Base-by-base conservation (phyloP, 2,113 vertebrate species). In the Pseudopodoces humilis region DNA sequence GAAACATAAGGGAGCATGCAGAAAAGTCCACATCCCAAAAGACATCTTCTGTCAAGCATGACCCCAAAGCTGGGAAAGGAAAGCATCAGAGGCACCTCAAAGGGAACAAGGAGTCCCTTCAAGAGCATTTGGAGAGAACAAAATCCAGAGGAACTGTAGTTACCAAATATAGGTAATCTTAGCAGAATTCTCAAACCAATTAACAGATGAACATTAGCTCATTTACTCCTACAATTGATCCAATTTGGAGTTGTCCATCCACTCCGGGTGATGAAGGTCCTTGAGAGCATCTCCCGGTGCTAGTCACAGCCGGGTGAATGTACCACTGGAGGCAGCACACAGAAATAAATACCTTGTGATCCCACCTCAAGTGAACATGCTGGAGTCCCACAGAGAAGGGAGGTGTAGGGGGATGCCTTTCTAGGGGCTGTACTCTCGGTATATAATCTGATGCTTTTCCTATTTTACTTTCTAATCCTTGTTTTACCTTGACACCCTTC, bases 221-320 rank as follows among this genome's bases (percentile, higher is more conserved):
- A 31, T 77, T 44, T 46, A 27, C 31, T 83, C 37, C 22, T 31
- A 39, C 47, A 72, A 11, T 10, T 5, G 2, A 15, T 59, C 27
- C 21, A 30, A 6, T 39, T 67, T 20, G 41, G 28, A 63, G 7
- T 16, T 55, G 67, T 2, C 6, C 46, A 76, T 43, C 75, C 33
- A 31, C 8, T 71, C 33, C 6, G 6, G 64, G 53, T 15, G 64
- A 56, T 6, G 4, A 35, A 76, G 53, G 10, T 67, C 27, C 27
- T 53, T 0, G 0, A 65, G 43, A 68, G 76, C 47, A 72, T 77
- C 74, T 81, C 69, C 2, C 2, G 5, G 25, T 0, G 0, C 24
- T 39, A 56, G 10, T 2, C n/a, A 16, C 33, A 39, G 6, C 22
- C 7, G 14, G 30, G 28, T 37, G 43, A 85, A 86, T 64, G 31